A percentile compares a stretch with the other conserved stretches of the same genome.
phyloP scores from a whole-genome alignment of 1,140 invertebrate genomes.

The Atta cephalotes region DNA sequence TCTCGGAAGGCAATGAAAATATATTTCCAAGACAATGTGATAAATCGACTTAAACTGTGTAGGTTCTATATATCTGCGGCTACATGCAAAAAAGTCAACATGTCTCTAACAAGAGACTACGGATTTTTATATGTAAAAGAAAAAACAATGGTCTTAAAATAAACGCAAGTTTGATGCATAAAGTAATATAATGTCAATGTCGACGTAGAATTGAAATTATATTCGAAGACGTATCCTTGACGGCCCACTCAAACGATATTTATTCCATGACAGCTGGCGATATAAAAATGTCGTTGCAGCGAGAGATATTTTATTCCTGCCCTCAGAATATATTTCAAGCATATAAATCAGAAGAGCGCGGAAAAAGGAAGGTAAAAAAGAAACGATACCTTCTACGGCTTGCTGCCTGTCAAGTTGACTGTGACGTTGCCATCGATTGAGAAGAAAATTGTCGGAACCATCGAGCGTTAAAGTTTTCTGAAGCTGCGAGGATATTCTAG shows the following conservation, averaged over 20 bases:
- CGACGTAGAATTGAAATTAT: slow-evolving; percentile 24
- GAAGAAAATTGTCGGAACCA: slow-evolving; percentile 46
- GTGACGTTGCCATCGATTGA: slow-evolving; percentile 49
- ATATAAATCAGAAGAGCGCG: slow-evolving; percentile 31
- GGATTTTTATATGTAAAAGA: too few species aligned
- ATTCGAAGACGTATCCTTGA: slow-evolving; percentile 13
- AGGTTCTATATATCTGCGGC: too few species aligned
- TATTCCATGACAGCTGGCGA: slow-evolving; percentile 19
- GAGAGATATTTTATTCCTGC: slow-evolving; percentile 12
- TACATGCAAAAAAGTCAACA: too few species aligned
- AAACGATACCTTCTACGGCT: slow-evolving; percentile 17
- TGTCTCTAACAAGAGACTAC: too few species aligned
- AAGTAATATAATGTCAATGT: slow-evolving; percentile 5
- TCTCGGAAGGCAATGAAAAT: too few species aligned
- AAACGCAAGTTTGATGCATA: not conserved
- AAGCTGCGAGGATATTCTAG: slow-evolving; percentile 39
- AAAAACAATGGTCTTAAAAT: too few species aligned
- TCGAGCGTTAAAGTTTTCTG: slow-evolving; percentile 57
- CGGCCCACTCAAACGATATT: slow-evolving; percentile 18
- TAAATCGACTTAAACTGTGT: too few species aligned
- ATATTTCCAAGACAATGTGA: too few species aligned
- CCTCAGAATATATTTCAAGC: slow-evolving; percentile 15
- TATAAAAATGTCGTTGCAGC: slow-evolving; percentile 44
- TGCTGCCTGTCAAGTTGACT: slow-evolving; percentile 38
- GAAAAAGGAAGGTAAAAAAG: not conserved